Conservation (phyloP, 1,140 invertebrate species). For the Heliconius melpomene region DNA sequence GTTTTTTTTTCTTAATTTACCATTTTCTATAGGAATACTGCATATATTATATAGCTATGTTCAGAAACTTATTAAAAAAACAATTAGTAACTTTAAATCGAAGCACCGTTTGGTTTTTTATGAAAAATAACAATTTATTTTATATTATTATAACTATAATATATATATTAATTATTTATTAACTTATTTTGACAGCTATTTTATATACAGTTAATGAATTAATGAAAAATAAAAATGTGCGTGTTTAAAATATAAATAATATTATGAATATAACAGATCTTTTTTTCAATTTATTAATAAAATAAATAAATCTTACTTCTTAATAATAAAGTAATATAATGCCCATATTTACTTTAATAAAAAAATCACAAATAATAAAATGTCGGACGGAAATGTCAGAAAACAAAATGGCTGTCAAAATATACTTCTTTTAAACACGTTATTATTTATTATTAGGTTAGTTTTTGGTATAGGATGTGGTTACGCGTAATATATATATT, state of each 20-base stretch:
- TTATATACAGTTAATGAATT: neutral
- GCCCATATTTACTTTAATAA: neutral
- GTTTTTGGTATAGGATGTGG: slow-evolving; percentile 33
- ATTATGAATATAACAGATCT: neutral
- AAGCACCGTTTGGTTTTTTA: slow-evolving; percentile 20
- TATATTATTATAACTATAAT: neutral
- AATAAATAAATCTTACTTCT: neutral
- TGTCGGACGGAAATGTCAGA: slow-evolving; percentile 27
- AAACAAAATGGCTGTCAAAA: slow-evolving; percentile 25
- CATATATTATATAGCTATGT: neutral
- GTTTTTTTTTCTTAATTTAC: slow-evolving; percentile 9
- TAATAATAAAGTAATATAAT: neutral
- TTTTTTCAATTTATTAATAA: neutral
- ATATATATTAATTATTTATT: neutral
- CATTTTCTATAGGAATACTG: neutral
- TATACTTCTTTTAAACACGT: neutral
- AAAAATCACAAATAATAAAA: neutral
- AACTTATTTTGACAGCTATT: slow-evolving; percentile 12
- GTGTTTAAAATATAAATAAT: neutral
- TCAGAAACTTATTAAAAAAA: neutral
- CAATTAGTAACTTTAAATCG: slow-evolving; percentile 19
- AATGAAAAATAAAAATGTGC: neutral
- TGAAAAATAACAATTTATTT: slow-evolving; percentile 16
- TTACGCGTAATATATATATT: slow-evolving; percentile 51
- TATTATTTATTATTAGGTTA: slow-evolving; percentile 25